These are phyloP conservation scores for Ophthalmolycus amberensis DNA, from an alignment of 2,113 vertebrate genomes.

Conservation along the genomic window DNA sequence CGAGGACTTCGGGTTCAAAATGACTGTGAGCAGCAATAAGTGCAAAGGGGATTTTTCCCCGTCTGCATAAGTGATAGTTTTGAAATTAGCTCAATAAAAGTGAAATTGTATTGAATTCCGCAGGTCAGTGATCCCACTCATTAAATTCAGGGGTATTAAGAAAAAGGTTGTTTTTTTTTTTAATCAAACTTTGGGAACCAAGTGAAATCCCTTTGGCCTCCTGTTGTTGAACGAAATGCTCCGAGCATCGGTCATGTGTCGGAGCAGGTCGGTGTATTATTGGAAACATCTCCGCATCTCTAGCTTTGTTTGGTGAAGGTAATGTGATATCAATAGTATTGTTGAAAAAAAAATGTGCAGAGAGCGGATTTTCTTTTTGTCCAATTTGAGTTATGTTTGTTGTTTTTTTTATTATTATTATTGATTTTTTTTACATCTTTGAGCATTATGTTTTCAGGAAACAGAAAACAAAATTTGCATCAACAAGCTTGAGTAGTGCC, in stretches of 20 bases:
- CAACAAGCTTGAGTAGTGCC: slow-evolving; percentile 83
- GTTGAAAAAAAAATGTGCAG: slow-evolving; percentile 85
- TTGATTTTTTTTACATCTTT: slow-evolving; percentile 66
- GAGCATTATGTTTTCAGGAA: slow-evolving; percentile 94
- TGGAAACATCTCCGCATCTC: slow-evolving; percentile 73
- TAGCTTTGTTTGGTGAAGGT: slow-evolving; percentile 85
- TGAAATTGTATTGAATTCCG: slow-evolving; percentile 95
- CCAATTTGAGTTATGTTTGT: slow-evolving; percentile 74
- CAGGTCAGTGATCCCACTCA: slow-evolving; percentile 91
- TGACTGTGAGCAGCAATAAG: slow-evolving; percentile 90
- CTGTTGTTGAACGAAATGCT: slow-evolving; percentile 80
- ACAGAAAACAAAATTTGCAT: slow-evolving; percentile 89
- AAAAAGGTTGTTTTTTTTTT: slow-evolving; percentile 54
- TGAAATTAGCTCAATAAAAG: slow-evolving; percentile 84
- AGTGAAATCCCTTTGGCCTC: slow-evolving; percentile 84
- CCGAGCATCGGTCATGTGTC: slow-evolving; percentile 78
- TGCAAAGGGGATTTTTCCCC: slow-evolving; percentile 78
- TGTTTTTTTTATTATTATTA: slow-evolving; percentile 71
- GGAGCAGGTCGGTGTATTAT: slow-evolving; percentile 74
- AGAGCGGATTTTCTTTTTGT: slow-evolving; percentile 82
- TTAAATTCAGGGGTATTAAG: slow-evolving; percentile 91
- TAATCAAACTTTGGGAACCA: slow-evolving; percentile 85
- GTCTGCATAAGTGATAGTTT: slow-evolving; percentile 83
- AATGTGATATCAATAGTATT: slow-evolving; percentile 88
- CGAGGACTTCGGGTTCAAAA: slow-evolving; percentile 79